Percentiles rank a stretch among this genome's conserved stretches.
Evolutionary conservation across 2,888 invertebrate species (phyloP).

Genomic region (Drosophila histrio): DNA sequence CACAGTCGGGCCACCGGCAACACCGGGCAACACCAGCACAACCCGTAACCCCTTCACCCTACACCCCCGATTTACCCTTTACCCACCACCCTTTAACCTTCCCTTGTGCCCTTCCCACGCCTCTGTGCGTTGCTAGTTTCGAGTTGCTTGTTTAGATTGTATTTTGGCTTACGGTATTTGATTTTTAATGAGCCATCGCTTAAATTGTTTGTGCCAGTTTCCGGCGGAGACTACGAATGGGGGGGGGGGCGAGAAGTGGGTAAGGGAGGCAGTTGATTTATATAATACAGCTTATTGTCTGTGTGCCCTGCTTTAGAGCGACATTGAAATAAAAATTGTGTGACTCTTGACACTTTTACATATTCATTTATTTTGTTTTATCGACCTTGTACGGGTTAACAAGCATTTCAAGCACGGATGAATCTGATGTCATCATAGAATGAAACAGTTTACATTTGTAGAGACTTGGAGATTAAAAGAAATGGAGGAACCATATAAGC

Average conservation of each 20-base stretch:
- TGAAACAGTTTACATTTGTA: not conserved
- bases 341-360: conserved; percentile 40
- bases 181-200: conserved; percentile 48
- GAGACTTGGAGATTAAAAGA: too few species aligned
- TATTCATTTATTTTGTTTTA: conserved; percentile 19
- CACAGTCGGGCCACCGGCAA: conserved; percentile 10
- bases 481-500: too few species aligned
- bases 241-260: not conserved
- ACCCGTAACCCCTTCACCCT: not conserved
- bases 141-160: conserved; percentile 24
- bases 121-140: conserved; percentile 11
- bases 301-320: conserved; percentile 9
- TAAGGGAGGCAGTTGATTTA: conserved; percentile 27
- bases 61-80: too few species aligned
- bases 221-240: not conserved
- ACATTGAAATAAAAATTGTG: conserved; percentile 46
- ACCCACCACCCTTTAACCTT: not conserved
- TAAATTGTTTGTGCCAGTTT: conserved; percentile 31
- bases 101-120: conserved; percentile 13
- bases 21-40: not conserved
- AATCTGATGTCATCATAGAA: conserved; percentile 42
- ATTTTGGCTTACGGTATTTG: conserved; percentile 33
- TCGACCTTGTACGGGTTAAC: conserved; percentile 30
- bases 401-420: conserved; percentile 4
- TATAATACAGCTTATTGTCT: conserved; percentile 13